phyloP scores from a whole-genome alignment of 2,113 vertebrate species.

The Pristiophorus japonicus region DNA sequence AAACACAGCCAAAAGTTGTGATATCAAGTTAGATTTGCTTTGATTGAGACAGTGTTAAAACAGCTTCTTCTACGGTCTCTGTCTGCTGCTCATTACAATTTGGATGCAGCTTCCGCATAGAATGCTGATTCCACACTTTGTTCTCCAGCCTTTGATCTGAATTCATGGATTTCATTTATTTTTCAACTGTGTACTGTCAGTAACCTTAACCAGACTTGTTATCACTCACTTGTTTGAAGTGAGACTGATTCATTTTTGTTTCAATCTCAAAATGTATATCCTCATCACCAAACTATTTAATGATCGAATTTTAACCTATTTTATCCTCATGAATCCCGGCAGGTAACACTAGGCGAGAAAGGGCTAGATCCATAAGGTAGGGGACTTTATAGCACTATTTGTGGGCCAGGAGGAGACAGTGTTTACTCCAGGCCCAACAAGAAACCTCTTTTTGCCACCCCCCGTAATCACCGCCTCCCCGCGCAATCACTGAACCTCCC shows the following conservation, averaged over 20 bases:
- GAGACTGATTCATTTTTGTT: not conserved
- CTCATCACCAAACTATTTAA: not conserved
- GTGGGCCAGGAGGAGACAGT: too few species aligned
- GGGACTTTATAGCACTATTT: too few species aligned
- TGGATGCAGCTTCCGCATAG: not conserved
- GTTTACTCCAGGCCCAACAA: too few species aligned
- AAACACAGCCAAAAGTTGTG: not conserved
- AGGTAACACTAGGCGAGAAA: too few species aligned
- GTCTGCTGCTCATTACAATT: not conserved
- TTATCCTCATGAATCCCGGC: too few species aligned
- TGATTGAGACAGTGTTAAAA: not conserved
- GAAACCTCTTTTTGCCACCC: too few species aligned
- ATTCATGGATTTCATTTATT: not conserved
- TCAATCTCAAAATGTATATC: not conserved
- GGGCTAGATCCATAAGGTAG: too few species aligned
- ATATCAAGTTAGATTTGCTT: not conserved
- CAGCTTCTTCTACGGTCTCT: not conserved
- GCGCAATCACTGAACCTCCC: too few species aligned
- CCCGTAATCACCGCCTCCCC: too few species aligned
- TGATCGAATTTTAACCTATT: not conserved
- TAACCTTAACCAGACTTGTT: not conserved
- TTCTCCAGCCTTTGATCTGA: not conserved
- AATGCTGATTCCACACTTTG: not conserved
- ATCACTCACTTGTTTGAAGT: not conserved
- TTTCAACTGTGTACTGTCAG: not conserved